Conservation (phyloP, 2,888 invertebrate genomes). For the Thereva unica region DNA sequence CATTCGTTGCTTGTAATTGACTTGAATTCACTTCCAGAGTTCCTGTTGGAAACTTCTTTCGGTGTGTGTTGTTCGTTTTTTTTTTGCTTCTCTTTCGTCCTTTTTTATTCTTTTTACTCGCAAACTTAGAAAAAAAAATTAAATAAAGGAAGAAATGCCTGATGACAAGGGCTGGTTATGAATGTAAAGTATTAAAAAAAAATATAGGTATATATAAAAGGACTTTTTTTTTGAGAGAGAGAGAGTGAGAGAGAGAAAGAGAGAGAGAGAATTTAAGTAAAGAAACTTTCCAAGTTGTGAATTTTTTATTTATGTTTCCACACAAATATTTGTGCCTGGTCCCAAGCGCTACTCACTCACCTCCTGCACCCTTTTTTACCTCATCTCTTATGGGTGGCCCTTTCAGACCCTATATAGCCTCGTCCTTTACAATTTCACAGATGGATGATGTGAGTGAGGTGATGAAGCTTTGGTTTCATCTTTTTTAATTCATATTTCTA, state of each 20-base stretch:
- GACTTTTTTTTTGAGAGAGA: background rate
- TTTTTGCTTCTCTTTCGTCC: slow-evolving; percentile 3
- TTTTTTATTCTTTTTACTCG: background rate
- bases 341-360: no score
- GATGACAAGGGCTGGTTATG: slow-evolving; percentile 15
- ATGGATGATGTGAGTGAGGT: slow-evolving; percentile 29
- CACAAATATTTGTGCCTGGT: no score
- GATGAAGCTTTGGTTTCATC: slow-evolving; percentile 17
- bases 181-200: slow-evolving; percentile 19
- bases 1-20: slow-evolving; percentile 22
- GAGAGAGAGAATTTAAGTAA: no score
- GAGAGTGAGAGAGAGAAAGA: no score
- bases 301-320: no score
- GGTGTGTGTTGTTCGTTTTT: background rate
- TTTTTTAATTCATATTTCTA: background rate
- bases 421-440: slow-evolving; percentile 23
- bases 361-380: no score
- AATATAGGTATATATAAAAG: slow-evolving; percentile 16
- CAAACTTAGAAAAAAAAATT: background rate
- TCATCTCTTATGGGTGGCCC: no score
- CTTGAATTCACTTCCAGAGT: slow-evolving; percentile 10
- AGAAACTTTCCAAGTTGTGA: no score
- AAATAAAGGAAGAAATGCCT: background rate
- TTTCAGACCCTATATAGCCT: background rate
- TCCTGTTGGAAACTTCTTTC: background rate